Evolutionary conservation across 2,888 invertebrate genomes (phyloP).

Genomic region (Sesia apiformis): DNA sequence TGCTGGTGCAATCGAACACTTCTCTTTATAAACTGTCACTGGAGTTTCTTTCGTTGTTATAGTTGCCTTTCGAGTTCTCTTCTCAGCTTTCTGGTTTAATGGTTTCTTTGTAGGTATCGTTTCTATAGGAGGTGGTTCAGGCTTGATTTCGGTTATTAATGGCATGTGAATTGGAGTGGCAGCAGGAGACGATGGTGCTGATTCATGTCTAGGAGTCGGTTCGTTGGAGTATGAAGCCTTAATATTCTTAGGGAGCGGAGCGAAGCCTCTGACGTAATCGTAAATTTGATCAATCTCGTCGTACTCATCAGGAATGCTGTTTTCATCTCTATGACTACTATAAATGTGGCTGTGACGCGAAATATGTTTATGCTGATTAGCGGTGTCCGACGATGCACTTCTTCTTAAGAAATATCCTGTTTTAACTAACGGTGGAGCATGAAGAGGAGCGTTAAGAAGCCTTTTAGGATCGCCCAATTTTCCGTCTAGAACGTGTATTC

Average conservation of each 20-base stretch:
- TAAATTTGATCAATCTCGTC: conserved; percentile 98
- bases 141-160: conserved; percentile 77
- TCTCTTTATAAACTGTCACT: conserved; percentile 73
- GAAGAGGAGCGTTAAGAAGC: conserved; percentile 53
- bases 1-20: conserved; percentile 68
- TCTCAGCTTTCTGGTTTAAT: conserved; percentile 77
- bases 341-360: conserved; percentile 69
- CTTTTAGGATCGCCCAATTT: conserved; percentile 81
- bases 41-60: conserved; percentile 73
- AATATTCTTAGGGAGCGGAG: conserved; percentile 89
- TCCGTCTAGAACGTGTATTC: conserved; percentile 86
- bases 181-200: conserved; percentile 71
- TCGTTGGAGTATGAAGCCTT: conserved; percentile 77
- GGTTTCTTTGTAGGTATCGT: conserved; percentile 91
- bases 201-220: conserved; percentile 59
- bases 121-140: conserved; percentile 93
- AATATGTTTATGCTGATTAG: conserved; percentile 72
- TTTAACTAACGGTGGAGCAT: conserved; percentile 65
- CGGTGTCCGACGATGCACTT: conserved; percentile 85
- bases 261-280: conserved; percentile 94
- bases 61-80: conserved; percentile 81
- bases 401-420: conserved; percentile 83
- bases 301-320: conserved; percentile 85
- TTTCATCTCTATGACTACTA: conserved; percentile 77
- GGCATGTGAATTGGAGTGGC: conserved; percentile 73